Evolutionary conservation across 2,797 vertebrate species (phyloP).

Genomic region (Pteropus rufus): DNA sequence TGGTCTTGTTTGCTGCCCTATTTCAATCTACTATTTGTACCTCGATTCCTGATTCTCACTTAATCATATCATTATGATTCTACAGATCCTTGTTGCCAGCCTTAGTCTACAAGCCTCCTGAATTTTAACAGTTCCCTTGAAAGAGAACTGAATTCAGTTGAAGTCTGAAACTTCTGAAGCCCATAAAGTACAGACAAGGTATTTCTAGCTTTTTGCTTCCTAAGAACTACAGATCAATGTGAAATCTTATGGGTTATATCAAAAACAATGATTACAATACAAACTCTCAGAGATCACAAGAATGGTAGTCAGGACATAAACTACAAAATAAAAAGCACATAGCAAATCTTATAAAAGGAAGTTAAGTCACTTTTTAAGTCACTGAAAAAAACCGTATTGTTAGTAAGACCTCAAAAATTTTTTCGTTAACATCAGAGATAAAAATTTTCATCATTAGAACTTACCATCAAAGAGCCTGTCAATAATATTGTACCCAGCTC

Average conservation of each 20-base stretch:
- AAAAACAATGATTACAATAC: neutral
- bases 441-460: constrained; percentile 54
- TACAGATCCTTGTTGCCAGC: neutral
- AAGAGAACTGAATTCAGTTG: neutral
- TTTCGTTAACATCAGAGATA: neutral
- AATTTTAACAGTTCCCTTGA: neutral
- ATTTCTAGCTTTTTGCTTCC: neutral
- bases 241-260: neutral
- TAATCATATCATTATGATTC: neutral
- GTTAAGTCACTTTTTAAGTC: neutral
- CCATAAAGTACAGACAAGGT: neutral
- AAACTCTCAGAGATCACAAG: neutral
- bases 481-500: constrained; percentile 95
- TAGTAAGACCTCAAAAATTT: neutral
- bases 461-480: constrained; percentile 94
- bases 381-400: neutral
- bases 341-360: neutral
- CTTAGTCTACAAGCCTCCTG: neutral
- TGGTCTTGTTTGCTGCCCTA: neutral
- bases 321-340: neutral
- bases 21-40: neutral
- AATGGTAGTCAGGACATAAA: neutral
- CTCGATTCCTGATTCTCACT: neutral
- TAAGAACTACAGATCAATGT: neutral
- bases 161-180: neutral